Conservation (phyloP, 2,113 vertebrate genomes). For the Rhynchomys soricoides region DNA sequence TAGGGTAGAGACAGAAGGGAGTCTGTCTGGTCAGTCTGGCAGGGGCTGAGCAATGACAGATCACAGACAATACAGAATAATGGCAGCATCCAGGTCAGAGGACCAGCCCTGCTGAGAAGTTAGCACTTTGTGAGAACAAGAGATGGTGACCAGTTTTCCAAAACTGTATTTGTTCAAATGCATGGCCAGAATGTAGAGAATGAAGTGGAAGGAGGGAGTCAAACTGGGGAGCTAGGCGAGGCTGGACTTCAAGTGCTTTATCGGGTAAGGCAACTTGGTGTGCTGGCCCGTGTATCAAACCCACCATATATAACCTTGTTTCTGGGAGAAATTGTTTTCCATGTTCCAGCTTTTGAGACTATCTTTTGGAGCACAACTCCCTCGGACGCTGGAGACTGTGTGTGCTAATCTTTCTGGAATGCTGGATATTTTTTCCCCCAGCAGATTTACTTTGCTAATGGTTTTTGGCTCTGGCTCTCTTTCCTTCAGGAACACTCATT, state of each 20-base stretch:
- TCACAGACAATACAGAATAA: not conserved
- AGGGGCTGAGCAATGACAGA: not conserved
- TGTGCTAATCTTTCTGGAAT: constrained; percentile 83
- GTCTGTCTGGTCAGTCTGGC: not conserved
- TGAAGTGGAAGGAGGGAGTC: not conserved
- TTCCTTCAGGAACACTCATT: constrained; percentile 73
- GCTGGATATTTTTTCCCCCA: constrained; percentile 65
- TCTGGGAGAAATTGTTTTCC: constrained; percentile 62
- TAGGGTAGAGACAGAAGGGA: not conserved
- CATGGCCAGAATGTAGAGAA: not conserved
- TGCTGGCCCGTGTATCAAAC: constrained; percentile 40
- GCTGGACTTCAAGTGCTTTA: not conserved
- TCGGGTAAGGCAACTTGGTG: not conserved
- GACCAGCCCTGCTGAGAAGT: not conserved
- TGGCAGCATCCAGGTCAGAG: not conserved
- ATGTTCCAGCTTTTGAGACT: constrained; percentile 66
- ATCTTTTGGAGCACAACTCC: constrained; percentile 74
- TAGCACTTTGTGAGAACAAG: not conserved
- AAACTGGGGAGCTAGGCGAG: not conserved
- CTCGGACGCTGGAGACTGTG: constrained; percentile 50
- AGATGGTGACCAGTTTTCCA: not conserved
- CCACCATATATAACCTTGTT: constrained; percentile 78
- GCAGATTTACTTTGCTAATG: constrained; percentile 77
- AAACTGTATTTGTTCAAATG: not conserved
- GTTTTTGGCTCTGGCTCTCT: constrained; percentile 71